Conservation (phyloP, 2,888 invertebrate species). For the Megalurothrips usitatus region DNA sequence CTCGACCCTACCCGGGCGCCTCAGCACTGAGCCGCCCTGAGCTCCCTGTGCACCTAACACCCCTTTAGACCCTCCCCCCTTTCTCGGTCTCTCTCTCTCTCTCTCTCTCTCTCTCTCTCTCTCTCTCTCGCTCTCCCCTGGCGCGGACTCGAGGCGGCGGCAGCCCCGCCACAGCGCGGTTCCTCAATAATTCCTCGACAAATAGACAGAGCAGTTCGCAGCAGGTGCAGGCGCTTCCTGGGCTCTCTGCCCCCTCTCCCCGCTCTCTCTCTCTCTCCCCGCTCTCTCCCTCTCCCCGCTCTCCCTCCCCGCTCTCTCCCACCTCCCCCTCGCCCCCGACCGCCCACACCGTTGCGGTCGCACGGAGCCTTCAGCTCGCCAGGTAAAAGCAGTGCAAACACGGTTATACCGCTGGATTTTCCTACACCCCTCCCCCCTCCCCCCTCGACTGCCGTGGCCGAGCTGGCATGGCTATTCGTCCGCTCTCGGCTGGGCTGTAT, state of each 20-base stretch:
- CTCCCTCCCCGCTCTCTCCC: background rate
- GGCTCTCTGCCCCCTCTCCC: background rate
- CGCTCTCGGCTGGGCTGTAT: no score
- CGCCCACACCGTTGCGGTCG: background rate
- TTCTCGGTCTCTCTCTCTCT: no score
- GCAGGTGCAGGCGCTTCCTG: background rate
- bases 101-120: no score
- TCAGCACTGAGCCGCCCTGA: background rate
- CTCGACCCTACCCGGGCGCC: no score
- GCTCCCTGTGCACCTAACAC: background rate
- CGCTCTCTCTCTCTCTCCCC: background rate
- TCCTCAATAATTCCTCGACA: constrained; percentile 19
- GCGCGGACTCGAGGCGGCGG: background rate
- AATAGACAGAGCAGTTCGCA: constrained; percentile 12
- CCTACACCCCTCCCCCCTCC: background rate
- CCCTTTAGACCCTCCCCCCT: background rate
- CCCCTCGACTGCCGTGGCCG: no score
- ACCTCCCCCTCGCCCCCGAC: background rate
- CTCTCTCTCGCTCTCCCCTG: background rate
- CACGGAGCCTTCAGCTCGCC: background rate
- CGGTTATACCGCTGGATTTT: background rate
- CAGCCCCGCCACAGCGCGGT: background rate
- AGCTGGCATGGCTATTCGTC: no score
- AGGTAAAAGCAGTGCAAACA: constrained; percentile 13
- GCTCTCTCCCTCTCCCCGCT: background rate